phyloP scores from a whole-genome alignment of 2,888 invertebrate species.

The Polyploca ridens region DNA sequence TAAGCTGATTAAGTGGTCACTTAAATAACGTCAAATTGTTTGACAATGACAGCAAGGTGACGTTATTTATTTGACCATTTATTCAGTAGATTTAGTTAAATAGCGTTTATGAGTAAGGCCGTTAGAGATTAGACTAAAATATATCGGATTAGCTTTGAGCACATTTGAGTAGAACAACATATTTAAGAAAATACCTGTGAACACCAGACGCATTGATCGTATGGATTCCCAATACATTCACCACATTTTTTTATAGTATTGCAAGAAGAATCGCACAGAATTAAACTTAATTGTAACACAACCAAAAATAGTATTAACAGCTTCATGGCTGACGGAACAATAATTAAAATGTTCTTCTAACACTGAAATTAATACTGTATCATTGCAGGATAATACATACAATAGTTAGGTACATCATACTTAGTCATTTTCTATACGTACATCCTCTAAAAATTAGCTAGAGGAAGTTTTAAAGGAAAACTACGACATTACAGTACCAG shows the following conservation, averaged over 20 bases:
- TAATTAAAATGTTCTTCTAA: background rate
- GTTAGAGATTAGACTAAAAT: too few relatives aligned
- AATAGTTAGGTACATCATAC: background rate
- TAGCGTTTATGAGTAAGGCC: too few relatives aligned
- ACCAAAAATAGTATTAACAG: background rate
- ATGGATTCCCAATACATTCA: conserved; percentile 52
- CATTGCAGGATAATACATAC: background rate
- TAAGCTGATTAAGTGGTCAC: too few relatives aligned
- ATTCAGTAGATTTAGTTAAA: too few relatives aligned
- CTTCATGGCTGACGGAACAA: background rate
- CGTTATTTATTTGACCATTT: too few relatives aligned
- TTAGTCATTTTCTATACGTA: too few relatives aligned
- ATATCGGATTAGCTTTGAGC: too few relatives aligned
- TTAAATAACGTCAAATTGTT: too few relatives aligned
- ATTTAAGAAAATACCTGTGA: conserved; percentile 44
- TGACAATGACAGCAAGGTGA: too few relatives aligned
- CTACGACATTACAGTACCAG: background rate
- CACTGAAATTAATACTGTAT: background rate
- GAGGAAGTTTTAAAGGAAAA: background rate
- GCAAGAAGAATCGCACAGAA: conserved; percentile 20
- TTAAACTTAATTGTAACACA: background rate
- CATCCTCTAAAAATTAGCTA: background rate
- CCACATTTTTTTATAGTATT: conserved; percentile 50
- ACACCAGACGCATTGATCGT: conserved; percentile 64
- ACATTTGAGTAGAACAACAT: background rate